Evolutionary conservation across 2,113 vertebrate species (phyloP), one percentile per base, ranked within the genome.

Genomic region (Corythoichthys haematopterus): DNA sequence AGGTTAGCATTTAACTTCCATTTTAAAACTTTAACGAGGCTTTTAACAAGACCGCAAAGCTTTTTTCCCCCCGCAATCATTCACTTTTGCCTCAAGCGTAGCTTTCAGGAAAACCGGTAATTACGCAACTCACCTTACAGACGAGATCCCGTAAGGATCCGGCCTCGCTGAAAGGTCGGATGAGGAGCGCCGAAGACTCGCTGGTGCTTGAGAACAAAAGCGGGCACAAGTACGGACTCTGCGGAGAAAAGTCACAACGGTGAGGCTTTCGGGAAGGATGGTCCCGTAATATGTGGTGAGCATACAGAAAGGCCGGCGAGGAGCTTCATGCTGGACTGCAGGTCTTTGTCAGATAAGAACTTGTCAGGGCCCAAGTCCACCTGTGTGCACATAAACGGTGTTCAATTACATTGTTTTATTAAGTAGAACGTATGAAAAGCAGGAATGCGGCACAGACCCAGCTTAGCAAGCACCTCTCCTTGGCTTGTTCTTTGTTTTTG

Each of bases 281-380:
- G 40, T 55, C 33, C 55, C 55, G 13, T 36, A 12, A 35, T 14
- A 13, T 35, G 33, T 0, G 33, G 37, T 3, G 20, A 79, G 95
- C 96, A 84, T 84, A 99, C 97, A 70, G 92, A 91, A 76, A 94
- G 90, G 58, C 91, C 92, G 73, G 94, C 92, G 40, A 99, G 91
- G 71, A 98, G 92, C 87, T 95, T 98, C 88, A 98, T 89, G 50
- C 92, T 88, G 71, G 93, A 94, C 88, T 98, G 96, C 55, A 99
- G 93, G 82, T 99, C 97, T 94, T 94, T 99, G 85, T 98, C 95
- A 61, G 94, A 93, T 70, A 99, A 88, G 80, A 95, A 96, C 79
- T 95, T 98, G 90, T 99, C 95, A 28, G 97, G 96, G 77, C 97
- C 97, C 76, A 97, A 92, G 82, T 98, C 97, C 87, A 96, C 94